A percentile compares a stretch with the other conserved stretches of the same genome.
These are phyloP conservation scores for Allacma fusca DNA, from an alignment of 2,888 invertebrate genomes.

Conservation along the genomic window DNA sequence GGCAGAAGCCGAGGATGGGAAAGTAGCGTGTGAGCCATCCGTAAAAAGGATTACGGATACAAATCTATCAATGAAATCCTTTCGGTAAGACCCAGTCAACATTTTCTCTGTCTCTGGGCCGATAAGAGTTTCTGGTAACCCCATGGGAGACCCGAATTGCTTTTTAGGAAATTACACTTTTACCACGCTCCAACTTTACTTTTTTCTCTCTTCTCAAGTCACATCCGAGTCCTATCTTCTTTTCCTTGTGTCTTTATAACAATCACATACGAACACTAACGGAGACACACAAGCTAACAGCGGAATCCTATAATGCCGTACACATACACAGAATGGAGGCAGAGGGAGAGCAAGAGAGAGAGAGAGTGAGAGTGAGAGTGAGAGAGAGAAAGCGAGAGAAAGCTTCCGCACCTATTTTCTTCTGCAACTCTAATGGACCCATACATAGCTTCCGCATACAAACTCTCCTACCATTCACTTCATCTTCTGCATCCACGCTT, in stretches of 20 bases:
- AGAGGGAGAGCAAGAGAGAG: constrained; percentile 1
- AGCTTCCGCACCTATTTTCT: no score
- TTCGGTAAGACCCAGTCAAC: constrained; percentile 60
- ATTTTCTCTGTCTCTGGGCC: constrained; percentile 59
- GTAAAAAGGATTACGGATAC: constrained; percentile 60
- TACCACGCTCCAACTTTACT: constrained; percentile 51
- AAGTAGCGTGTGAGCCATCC: constrained; percentile 53
- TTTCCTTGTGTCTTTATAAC: constrained; percentile 30
- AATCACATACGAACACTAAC: constrained; percentile 16
- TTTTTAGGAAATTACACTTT: constrained; percentile 62
- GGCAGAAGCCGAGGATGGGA: not conserved
- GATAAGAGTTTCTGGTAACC: constrained; percentile 60
- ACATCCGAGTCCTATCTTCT: constrained; percentile 20
- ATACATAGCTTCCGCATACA: no score
- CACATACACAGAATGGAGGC: not conserved
- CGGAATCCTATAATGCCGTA: not conserved
- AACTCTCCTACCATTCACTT: not conserved
- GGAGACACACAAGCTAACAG: constrained; percentile 12
- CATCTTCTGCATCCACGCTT: not conserved
- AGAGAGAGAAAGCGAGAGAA: not conserved
- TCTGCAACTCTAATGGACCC: no score
- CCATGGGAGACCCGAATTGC: constrained; percentile 60
- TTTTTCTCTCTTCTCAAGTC: constrained; percentile 15
- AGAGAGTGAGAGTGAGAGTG: not conserved
- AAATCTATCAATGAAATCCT: constrained; percentile 61